A percentile compares a stretch with the other conserved stretches of the same genome.
Evolutionary conservation across 1,140 invertebrate species (phyloP).

Genomic region (Bombus breviceps): DNA sequence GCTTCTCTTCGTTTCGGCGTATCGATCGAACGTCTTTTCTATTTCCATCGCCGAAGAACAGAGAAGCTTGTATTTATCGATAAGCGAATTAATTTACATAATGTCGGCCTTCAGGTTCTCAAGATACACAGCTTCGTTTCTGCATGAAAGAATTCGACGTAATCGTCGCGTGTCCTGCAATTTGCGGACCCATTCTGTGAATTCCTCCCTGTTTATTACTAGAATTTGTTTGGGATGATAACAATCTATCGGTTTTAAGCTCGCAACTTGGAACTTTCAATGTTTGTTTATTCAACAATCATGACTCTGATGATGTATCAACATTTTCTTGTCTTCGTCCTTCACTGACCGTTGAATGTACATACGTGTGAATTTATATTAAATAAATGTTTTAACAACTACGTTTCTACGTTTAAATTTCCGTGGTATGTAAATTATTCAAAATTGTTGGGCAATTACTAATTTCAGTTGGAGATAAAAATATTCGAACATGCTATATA

Average conservation of each 20-base stretch:
- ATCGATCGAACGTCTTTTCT: conserved; percentile 30
- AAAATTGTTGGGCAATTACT: neutral
- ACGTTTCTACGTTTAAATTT: neutral
- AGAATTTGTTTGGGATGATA: neutral
- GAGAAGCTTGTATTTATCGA: conserved; percentile 38
- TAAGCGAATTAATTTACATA: conserved; percentile 52
- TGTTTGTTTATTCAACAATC: neutral
- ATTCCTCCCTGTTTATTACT: neutral
- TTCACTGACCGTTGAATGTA: neutral
- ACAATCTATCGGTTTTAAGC: neutral
- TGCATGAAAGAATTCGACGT: conserved; percentile 36
- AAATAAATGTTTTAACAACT: too few species aligned
- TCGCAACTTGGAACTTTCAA: neutral
- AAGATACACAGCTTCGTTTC: conserved; percentile 27
- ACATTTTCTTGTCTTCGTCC: neutral
- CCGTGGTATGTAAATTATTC: neutral
- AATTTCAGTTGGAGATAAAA: neutral
- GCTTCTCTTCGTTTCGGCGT: neutral
- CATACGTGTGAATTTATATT: neutral
- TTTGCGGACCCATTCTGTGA: conserved; percentile 14
- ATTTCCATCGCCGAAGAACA: conserved; percentile 24
- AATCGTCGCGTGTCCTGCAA: conserved; percentile 43
- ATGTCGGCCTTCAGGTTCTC: conserved; percentile 29
- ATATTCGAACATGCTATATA: neutral
- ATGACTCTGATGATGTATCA: too few species aligned